Conservation (phyloP, 2,888 invertebrate species). For the Parapristionchus giblindavisi region DNA sequence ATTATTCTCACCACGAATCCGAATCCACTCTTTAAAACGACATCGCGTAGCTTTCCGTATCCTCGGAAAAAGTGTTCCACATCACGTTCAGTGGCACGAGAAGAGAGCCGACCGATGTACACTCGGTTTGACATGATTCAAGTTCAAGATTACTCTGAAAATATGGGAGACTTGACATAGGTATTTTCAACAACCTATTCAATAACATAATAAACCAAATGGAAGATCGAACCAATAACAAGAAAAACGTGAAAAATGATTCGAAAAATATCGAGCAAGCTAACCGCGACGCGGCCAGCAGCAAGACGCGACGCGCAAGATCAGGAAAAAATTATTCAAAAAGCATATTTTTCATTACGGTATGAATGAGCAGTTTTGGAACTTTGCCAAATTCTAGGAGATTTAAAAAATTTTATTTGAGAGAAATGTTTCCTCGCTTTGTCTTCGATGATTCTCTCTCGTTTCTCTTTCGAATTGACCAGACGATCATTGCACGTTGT, state of each 20-base stretch:
- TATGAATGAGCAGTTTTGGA: no score
- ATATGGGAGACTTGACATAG: no score
- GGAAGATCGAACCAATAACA: not conserved
- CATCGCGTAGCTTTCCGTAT: constrained; percentile 89
- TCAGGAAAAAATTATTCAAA: not conserved
- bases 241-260: not conserved
- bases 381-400: no score
- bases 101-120: constrained; percentile 82
- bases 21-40: constrained; percentile 95
- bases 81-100: constrained; percentile 86
- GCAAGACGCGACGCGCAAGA: not conserved
- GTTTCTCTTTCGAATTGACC: no score
- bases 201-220: no score
- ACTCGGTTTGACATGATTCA: constrained; percentile 71
- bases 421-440: no score
- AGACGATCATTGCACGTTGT: constrained; percentile 20
- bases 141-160: no score
- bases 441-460: no score
- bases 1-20: constrained; percentile 85
- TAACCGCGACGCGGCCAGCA: not conserved
- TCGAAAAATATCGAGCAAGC: not conserved
- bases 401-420: no score
- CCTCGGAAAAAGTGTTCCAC: constrained; percentile 95
- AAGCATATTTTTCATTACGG: no score
- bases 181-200: no score